Base-by-base conservation (phyloP, 2,113 vertebrate species). In the Sebastes schlegelii region DNA sequence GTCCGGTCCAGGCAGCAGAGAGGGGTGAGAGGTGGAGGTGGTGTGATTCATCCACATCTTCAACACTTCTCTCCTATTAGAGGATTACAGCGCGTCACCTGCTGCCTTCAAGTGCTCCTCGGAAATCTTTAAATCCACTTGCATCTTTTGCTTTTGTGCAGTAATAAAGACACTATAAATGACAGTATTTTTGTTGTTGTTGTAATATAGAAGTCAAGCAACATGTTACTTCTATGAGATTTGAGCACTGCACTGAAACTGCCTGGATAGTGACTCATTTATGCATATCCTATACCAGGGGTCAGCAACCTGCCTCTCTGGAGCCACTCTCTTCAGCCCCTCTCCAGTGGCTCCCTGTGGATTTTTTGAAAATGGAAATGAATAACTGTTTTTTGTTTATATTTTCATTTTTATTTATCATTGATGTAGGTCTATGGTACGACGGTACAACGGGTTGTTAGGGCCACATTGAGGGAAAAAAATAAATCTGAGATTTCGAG, bases 21-120 rank as follows among this genome's bases (percentile, higher is more conserved):
- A 23, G 17, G 58, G 76, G 21, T 58, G 40, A 43, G 21, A 55
- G 62, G 76, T 74, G 64, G 69, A 48, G 77, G 21, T 82, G 63
- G 68, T 57, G 74, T 74, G 85, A 89, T 80, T 77, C 80, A 72
- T 63, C 17, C 8, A 45, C 12, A 57, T 16, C 62, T 48, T 67
- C 75, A 51, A 9, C 73, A 11, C 23, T 55, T 66, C 74, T 68
- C 66, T 43, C 16, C 57, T 52, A 55, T 72, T 13, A 57, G 60
- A 60, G 12, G 61, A 81, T 76, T 45, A 76, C 65, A 55, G 60
- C 5, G 11, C 79, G 42, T 75, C 84, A 82, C 52, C 8, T 21
- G 70, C 52, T 81, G 77, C 80, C 55, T 85, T 83, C 43, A 61
- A 5, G 74, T 52, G 46, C 74, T 46, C 51, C 10, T 72, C 5